phyloP scores from a whole-genome alignment of 2,113 vertebrate genomes.

The Phainopepla nitens region DNA sequence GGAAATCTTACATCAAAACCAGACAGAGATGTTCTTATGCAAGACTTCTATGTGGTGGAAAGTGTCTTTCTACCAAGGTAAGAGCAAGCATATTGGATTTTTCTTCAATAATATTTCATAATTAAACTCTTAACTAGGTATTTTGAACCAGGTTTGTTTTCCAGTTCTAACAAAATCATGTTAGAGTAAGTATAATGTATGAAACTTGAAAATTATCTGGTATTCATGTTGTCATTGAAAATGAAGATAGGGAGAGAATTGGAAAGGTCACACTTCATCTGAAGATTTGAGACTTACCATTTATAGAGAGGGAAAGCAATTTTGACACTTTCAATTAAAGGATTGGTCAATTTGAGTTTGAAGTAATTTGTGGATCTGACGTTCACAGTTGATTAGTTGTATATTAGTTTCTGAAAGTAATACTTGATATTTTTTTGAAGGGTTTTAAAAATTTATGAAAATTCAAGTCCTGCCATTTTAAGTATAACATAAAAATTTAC shows the following conservation, averaged over 20 bases:
- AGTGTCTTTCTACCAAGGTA: conserved; percentile 95
- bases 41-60: conserved; percentile 96
- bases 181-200: background rate
- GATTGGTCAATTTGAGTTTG: background rate
- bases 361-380: background rate
- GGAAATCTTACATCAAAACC: conserved; percentile 95
- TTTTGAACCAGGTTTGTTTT: background rate
- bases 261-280: background rate
- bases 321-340: background rate
- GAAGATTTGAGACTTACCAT: background rate
- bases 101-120: background rate
- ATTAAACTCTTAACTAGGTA: background rate
- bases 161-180: background rate
- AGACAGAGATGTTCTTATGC: conserved; percentile 96
- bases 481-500: background rate
- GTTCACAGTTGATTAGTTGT: background rate
- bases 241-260: background rate
- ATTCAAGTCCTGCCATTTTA: background rate
- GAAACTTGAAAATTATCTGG: background rate
- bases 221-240: background rate
- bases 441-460: background rate
- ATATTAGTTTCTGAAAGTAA: background rate
- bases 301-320: background rate
- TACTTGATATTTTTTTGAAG: background rate
- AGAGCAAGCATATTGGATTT: background rate